Conservation (phyloP, 1,140 invertebrate species). For the Hypothenemus hampei region DNA sequence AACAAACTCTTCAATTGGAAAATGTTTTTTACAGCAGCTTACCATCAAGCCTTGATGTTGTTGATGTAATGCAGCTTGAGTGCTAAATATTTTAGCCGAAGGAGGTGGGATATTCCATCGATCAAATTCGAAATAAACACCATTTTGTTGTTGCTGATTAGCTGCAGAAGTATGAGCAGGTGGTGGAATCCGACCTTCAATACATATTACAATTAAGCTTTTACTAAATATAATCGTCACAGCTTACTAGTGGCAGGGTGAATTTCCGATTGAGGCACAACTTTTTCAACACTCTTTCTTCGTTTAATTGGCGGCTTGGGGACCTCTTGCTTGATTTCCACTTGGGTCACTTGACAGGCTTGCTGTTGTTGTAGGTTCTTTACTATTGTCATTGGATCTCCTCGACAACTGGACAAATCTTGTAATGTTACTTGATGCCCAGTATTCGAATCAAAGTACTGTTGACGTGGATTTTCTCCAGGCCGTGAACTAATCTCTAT, state of each 20-base stretch:
- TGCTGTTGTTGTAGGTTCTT: slow-evolving; percentile 63
- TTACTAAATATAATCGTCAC: neutral
- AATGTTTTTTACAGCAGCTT: neutral
- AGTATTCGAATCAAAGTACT: slow-evolving; percentile 52
- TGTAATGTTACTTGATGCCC: slow-evolving; percentile 54
- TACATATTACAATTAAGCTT: neutral
- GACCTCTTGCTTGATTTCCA: slow-evolving; percentile 49
- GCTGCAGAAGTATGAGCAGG: slow-evolving; percentile 63
- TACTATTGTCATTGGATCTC: slow-evolving; percentile 69
- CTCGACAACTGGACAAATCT: slow-evolving; percentile 64
- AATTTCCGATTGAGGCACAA: slow-evolving; percentile 22
- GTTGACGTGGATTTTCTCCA: slow-evolving; percentile 43
- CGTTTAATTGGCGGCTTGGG: slow-evolving; percentile 42
- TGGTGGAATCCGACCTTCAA: slow-evolving; percentile 56
- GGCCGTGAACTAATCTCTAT: slow-evolving; percentile 18
- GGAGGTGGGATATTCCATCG: slow-evolving; percentile 64
- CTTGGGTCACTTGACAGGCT: slow-evolving; percentile 54
- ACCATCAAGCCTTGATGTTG: slow-evolving; percentile 48
- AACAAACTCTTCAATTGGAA: no score
- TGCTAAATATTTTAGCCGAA: slow-evolving; percentile 60
- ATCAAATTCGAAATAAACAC: slow-evolving; percentile 66
- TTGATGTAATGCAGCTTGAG: slow-evolving; percentile 57
- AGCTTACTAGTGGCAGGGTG: slow-evolving; percentile 23
- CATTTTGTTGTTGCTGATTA: slow-evolving; percentile 57
- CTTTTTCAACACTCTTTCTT: slow-evolving; percentile 53